Percentiles rank a stretch among this genome's conserved stretches.
Conservation (phyloP, 2,797 vertebrate species). For the Thunnus albacares region DNA sequence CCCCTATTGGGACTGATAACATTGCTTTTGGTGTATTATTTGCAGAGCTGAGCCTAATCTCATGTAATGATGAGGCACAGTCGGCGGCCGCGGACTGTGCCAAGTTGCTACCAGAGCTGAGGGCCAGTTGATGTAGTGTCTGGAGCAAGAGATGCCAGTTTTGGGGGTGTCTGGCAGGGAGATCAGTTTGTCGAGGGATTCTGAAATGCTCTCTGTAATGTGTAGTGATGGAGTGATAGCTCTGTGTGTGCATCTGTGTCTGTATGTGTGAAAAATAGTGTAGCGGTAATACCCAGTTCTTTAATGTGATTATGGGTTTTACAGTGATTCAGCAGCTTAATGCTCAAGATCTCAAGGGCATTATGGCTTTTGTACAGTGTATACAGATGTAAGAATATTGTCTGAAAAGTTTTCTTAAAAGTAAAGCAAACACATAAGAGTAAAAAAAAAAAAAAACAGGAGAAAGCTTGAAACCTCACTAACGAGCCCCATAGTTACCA, state of each 20-base stretch:
- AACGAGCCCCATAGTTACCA: constrained; percentile 66
- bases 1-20: constrained; percentile 59
- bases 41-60: constrained; percentile 69
- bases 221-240: constrained; percentile 39
- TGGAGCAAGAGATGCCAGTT: constrained; percentile 71
- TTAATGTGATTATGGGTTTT: constrained; percentile 46
- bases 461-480: constrained; percentile 39
- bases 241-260: constrained; percentile 40
- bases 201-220: constrained; percentile 41
- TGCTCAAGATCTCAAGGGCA: constrained; percentile 29
- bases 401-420: constrained; percentile 32
- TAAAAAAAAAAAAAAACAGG: not conserved
- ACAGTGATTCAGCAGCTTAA: constrained; percentile 21
- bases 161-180: constrained; percentile 66
- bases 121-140: constrained; percentile 69
- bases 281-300: constrained; percentile 18
- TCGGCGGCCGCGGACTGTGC: constrained; percentile 62
- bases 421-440: constrained; percentile 24
- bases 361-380: constrained; percentile 17
- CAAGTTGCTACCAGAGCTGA: constrained; percentile 74
- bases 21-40: constrained; percentile 66
- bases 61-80: constrained; percentile 69
- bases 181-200: constrained; percentile 55
- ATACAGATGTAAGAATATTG: not conserved
- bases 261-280: constrained; percentile 19